A percentile compares a stretch with the other conserved stretches of the same genome.
Evolutionary conservation across 2,888 invertebrate genomes (phyloP).

Genomic region (Yponomeuta evonymella): DNA sequence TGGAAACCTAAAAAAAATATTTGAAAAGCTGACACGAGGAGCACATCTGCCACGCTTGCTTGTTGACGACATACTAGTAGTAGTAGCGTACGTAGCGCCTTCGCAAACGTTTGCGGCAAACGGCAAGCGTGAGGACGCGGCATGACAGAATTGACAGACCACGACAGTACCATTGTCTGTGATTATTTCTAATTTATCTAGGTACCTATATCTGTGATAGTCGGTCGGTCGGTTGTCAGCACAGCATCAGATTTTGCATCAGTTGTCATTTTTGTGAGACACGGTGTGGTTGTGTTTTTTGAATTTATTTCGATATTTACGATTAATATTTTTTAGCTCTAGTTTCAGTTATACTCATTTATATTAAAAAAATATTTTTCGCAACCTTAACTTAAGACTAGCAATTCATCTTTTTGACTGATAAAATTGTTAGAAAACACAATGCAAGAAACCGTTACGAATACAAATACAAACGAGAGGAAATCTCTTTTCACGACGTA

Average conservation of each 20-base stretch:
- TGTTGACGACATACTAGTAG: no score
- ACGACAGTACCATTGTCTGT: no score
- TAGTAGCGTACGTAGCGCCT: no score
- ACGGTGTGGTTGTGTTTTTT: constrained; percentile 44
- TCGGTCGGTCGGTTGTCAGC: no score
- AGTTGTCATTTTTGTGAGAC: constrained; percentile 46
- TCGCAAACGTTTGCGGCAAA: no score
- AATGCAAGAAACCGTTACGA: constrained; percentile 74
- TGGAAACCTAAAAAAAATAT: no score
- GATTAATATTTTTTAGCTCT: constrained; percentile 31
- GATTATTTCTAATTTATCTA: no score
- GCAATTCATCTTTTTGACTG: not conserved
- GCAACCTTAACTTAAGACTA: not conserved
- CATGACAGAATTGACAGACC: no score
- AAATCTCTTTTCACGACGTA: constrained; percentile 66
- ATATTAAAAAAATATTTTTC: not conserved
- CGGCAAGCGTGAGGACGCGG: no score
- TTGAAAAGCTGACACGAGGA: no score
- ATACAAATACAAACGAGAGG: constrained; percentile 56
- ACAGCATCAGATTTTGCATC: constrained; percentile 12
- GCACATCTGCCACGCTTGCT: no score
- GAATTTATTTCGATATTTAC: constrained; percentile 39
- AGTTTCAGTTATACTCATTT: not conserved
- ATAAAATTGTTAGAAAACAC: constrained; percentile 13
- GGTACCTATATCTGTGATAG: no score